Percentiles rank a stretch among this genome's conserved stretches.
Evolutionary conservation across 1,140 invertebrate genomes (phyloP).

Genomic region (Aphelinus certus): DNA sequence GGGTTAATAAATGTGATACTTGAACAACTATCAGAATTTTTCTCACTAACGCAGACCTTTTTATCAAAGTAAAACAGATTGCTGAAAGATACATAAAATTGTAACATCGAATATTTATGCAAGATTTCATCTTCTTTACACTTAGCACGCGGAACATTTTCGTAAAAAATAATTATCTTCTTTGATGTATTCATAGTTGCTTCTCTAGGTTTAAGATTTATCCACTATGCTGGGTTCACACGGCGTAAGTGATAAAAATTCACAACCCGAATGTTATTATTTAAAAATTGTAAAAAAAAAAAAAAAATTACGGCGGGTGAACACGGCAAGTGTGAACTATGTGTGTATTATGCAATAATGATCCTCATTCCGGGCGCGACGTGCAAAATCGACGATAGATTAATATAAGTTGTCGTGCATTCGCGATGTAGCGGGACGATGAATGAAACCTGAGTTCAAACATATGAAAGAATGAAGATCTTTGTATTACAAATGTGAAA

Average conservation of each 20-base stretch:
- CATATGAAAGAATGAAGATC: conserved; percentile 11
- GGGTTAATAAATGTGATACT: conserved; percentile 5
- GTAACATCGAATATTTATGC: too few species aligned
- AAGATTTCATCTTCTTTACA: too few species aligned
- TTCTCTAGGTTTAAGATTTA: conserved; percentile 34
- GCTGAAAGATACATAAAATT: too few species aligned
- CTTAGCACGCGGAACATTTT: too few species aligned
- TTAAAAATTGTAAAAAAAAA: conserved; percentile 1
- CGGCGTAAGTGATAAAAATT: background rate
- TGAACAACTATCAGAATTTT: too few species aligned
- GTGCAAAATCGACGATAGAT: conserved; percentile 42
- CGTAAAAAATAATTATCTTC: background rate
- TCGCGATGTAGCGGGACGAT: conserved; percentile 21
- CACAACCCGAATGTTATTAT: background rate
- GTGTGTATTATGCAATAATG: conserved; percentile 65
- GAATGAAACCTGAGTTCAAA: conserved; percentile 13
- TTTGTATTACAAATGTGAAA: conserved; percentile 6
- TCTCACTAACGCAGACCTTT: too few species aligned
- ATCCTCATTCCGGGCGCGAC: conserved; percentile 46
- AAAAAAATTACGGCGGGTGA: conserved; percentile 41
- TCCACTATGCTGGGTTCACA: conserved; percentile 33
- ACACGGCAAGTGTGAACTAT: conserved; percentile 52
- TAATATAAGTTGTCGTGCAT: conserved; percentile 34
- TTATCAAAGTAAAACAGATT: too few species aligned
- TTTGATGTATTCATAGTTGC: conserved; percentile 2